Evolutionary conservation across 2,797 vertebrate genomes (phyloP).

Genomic region (Gobionotothen gibberifrons): DNA sequence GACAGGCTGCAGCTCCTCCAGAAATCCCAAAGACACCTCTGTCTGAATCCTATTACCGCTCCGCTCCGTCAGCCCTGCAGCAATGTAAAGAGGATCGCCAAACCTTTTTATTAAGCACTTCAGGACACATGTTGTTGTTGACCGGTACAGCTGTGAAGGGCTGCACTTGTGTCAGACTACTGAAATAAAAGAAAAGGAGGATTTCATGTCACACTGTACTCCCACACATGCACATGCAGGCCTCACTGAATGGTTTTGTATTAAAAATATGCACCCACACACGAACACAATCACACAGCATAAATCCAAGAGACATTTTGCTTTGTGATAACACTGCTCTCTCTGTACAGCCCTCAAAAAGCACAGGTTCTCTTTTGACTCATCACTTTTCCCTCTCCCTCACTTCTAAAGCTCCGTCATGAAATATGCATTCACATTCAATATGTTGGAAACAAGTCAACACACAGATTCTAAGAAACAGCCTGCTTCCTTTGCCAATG

Average conservation of each 20-base stretch:
- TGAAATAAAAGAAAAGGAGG: slow-evolving; percentile 15
- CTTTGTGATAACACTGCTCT: slow-evolving; percentile 28
- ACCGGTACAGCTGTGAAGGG: slow-evolving; percentile 27
- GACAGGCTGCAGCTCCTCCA: slow-evolving; percentile 55
- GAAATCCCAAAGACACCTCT: slow-evolving; percentile 58
- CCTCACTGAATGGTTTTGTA: slow-evolving; percentile 10
- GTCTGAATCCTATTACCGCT: slow-evolving; percentile 51
- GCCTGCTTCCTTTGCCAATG: slow-evolving; percentile 36
- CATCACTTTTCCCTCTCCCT: slow-evolving; percentile 36
- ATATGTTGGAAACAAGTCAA: slow-evolving; percentile 62
- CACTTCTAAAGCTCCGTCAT: slow-evolving; percentile 61
- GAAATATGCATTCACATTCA: slow-evolving; percentile 78
- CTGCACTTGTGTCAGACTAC: slow-evolving; percentile 8
- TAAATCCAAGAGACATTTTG: slow-evolving; percentile 29
- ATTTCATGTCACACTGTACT: slow-evolving; percentile 10
- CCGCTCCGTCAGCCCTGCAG: slow-evolving; percentile 25
- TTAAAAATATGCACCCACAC: slow-evolving; percentile 34
- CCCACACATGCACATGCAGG: slow-evolving; percentile 31
- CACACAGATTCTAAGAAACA: slow-evolving; percentile 51
- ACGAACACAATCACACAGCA: slow-evolving; percentile 10
- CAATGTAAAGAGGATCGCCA: slow-evolving; percentile 34
- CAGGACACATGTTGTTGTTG: slow-evolving; percentile 36
- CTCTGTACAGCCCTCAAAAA: slow-evolving; percentile 32
- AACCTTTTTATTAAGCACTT: slow-evolving; percentile 26
- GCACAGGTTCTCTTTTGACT: slow-evolving; percentile 42